Conservation (phyloP, 2,888 invertebrate species). For the Neoitamus cyanurus region DNA sequence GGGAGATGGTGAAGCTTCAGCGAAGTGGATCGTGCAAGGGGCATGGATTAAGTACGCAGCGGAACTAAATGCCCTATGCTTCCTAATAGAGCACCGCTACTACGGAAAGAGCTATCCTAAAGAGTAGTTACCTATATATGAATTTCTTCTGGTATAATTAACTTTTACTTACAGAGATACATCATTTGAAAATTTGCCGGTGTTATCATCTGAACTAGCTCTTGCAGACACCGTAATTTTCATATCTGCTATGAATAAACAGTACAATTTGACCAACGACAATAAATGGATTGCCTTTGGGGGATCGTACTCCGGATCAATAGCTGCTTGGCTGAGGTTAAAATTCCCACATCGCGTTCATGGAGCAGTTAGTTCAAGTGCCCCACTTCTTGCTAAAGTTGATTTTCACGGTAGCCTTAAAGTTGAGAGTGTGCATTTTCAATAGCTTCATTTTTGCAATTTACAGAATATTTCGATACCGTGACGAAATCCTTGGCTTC, state of each 20-base stretch:
- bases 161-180: conserved; percentile 74
- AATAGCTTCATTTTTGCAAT: too few species aligned
- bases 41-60: conserved; percentile 88
- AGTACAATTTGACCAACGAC: conserved; percentile 71
- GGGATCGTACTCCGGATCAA: conserved; percentile 92
- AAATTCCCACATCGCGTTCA: conserved; percentile 91
- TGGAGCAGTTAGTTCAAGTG: conserved; percentile 90
- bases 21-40: conserved; percentile 89
- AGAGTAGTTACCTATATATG: too few species aligned
- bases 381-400: conserved; percentile 85
- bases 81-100: conserved; percentile 91
- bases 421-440: too few species aligned
- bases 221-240: conserved; percentile 89
- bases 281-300: conserved; percentile 92
- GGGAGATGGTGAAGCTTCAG: conserved; percentile 87
- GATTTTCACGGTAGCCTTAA: conserved; percentile 85
- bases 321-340: conserved; percentile 89
- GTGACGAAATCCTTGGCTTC: conserved; percentile 80
- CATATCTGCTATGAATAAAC: conserved; percentile 76
- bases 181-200: too few species aligned
- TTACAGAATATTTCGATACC: conserved; percentile 83
- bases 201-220: conserved; percentile 84
- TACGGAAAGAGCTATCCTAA: conserved; percentile 95
- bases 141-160: too few species aligned
- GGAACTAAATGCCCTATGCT: conserved; percentile 82